Conservation (phyloP, 2,888 invertebrate genomes). For the Netelia virgata region DNA sequence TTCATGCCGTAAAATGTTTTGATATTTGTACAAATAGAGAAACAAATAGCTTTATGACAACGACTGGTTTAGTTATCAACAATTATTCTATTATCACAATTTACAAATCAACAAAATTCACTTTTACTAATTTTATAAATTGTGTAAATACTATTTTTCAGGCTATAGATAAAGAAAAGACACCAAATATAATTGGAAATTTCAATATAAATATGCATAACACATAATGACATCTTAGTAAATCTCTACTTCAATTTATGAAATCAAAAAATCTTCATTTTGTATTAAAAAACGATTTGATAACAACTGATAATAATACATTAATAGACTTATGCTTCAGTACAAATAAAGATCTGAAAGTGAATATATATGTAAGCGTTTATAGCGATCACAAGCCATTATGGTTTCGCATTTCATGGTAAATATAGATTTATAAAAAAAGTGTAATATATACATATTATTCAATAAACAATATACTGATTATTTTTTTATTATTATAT, state of each 20-base stretch:
- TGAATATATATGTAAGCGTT: conserved; percentile 32
- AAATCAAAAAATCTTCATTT: conserved; percentile 9
- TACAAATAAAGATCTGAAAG: conserved; percentile 10
- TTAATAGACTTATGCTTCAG: conserved; percentile 37
- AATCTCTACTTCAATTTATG: conserved; percentile 18
- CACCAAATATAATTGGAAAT: conserved; percentile 22
- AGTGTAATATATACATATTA: no score
- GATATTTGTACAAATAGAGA: conserved; percentile 21
- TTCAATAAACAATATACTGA: no score
- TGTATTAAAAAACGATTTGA: conserved; percentile 4
- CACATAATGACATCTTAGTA: neutral
- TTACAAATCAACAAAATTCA: conserved; percentile 32
- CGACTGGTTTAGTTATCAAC: conserved; percentile 24
- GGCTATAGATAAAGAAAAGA: conserved; percentile 14
- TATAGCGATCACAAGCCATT: conserved; percentile 43
- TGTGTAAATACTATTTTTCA: conserved; percentile 6
- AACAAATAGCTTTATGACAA: conserved; percentile 21
- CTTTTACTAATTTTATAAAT: conserved; percentile 29
- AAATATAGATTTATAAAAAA: no score
- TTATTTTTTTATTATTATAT: no score
- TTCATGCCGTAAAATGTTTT: conserved; percentile 21
- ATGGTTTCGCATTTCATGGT: conserved; percentile 2
- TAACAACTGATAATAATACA: conserved; percentile 43
- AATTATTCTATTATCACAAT: conserved; percentile 44
- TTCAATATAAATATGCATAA: conserved; percentile 30